A percentile compares a stretch with the other conserved stretches of the same genome.
These are phyloP conservation scores for Psilanteris sp. DNA, from an alignment of 1,140 invertebrate species.

Conservation along the genomic window DNA sequence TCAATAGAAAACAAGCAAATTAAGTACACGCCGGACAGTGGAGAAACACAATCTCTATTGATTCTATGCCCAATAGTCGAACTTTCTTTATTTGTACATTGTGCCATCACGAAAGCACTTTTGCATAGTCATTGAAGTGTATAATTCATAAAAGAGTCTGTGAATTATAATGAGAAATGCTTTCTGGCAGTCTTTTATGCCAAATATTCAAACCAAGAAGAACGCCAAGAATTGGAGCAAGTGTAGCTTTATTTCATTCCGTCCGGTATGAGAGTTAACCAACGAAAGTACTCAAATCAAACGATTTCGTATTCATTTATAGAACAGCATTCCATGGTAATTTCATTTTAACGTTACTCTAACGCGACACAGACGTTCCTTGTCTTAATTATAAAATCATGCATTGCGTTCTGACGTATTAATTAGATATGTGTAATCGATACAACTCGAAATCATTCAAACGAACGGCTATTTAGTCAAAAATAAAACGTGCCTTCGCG, in stretches of 20 bases:
- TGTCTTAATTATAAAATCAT: too few relatives aligned
- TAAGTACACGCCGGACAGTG: constrained; percentile 24
- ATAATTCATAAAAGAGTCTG: constrained; percentile 13
- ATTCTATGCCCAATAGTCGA: constrained; percentile 12
- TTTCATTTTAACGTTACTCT: too few relatives aligned
- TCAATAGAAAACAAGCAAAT: background rate
- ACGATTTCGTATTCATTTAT: too few relatives aligned
- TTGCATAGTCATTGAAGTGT: constrained; percentile 14
- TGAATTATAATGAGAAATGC: constrained; percentile 3
- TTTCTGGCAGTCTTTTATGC: constrained; percentile 13
- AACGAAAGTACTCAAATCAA: too few relatives aligned
- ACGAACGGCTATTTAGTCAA: too few relatives aligned
- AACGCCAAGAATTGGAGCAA: constrained; percentile 2
- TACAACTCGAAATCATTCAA: too few relatives aligned
- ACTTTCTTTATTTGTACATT: constrained; percentile 32
- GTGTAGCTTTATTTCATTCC: background rate
- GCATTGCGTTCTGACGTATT: too few relatives aligned
- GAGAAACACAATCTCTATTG: constrained; percentile 28
- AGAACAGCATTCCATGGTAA: too few relatives aligned
- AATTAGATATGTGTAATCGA: too few relatives aligned
- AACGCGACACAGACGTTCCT: too few relatives aligned
- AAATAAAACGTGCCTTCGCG: too few relatives aligned
- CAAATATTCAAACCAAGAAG: constrained; percentile 3
- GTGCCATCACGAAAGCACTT: constrained; percentile 4
- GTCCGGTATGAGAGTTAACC: too few relatives aligned